Conservation (phyloP, 1,140 invertebrate genomes). For the Mactra quadrangularis region DNA sequence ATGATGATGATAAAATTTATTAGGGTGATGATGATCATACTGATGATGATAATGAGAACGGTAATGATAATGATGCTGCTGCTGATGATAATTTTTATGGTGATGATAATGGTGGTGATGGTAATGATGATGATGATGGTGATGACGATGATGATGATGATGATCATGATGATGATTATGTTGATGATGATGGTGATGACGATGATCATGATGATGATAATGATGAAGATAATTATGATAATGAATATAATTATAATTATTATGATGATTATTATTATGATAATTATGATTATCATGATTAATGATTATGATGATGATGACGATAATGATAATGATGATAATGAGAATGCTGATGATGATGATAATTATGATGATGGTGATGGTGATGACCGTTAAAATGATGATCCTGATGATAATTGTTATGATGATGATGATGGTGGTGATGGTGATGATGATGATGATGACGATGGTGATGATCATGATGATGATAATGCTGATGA, state of each 20-base stretch:
- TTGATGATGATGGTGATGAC: too few relatives aligned
- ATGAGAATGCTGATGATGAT: too few relatives aligned
- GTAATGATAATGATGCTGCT: neutral
- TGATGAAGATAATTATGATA: too few relatives aligned
- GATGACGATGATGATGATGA: constrained; percentile 30
- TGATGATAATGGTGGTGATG: constrained; percentile 12
- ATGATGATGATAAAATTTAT: constrained; percentile 12
- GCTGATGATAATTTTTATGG: constrained; percentile 2
- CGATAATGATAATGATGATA: too few relatives aligned
- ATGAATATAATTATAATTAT: too few relatives aligned
- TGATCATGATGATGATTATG: too few relatives aligned
- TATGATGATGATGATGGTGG: constrained; percentile 26
- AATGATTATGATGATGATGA: neutral
- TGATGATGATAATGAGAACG: constrained; percentile 6
- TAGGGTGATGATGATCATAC: constrained; percentile 22
- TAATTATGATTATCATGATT: too few relatives aligned
- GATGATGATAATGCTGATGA: too few relatives aligned
- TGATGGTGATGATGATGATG: constrained; percentile 16
- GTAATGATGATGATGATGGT: constrained; percentile 36
- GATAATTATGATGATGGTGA: neutral
- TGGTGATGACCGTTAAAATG: constrained; percentile 3
- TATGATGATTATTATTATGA: too few relatives aligned
- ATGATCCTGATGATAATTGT: constrained; percentile 21
- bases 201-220: too few relatives aligned
- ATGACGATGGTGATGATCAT: too few relatives aligned